Conservation (phyloP, 1,140 invertebrate genomes). For the Eubasilissa regina region DNA sequence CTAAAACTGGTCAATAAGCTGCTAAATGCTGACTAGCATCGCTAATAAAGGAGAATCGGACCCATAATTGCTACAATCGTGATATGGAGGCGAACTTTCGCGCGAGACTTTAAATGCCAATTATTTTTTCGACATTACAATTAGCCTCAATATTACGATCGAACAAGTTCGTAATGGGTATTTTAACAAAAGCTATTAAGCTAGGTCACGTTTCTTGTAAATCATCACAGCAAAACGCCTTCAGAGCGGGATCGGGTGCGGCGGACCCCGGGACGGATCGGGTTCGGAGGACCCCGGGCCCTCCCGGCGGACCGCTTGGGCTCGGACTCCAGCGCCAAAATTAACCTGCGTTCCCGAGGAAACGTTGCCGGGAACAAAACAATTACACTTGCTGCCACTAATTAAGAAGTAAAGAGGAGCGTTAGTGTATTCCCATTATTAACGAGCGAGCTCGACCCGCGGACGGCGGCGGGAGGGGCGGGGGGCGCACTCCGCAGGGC, state of each 20-base stretch:
- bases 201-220: slow-evolving; percentile 54
- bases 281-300: neutral
- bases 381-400: slow-evolving; percentile 60
- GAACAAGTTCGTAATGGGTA: slow-evolving; percentile 39
- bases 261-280: neutral
- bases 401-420: slow-evolving; percentile 60
- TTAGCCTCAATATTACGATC: slow-evolving; percentile 44
- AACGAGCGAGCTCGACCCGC: slow-evolving; percentile 42
- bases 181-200: slow-evolving; percentile 56
- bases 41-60: neutral
- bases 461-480: neutral
- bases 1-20: too few relatives aligned
- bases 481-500: slow-evolving; percentile 7
- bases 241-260: neutral
- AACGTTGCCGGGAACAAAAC: slow-evolving; percentile 54
- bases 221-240: slow-evolving; percentile 40
- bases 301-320: slow-evolving; percentile 33
- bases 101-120: slow-evolving; percentile 41
- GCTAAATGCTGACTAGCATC: too few relatives aligned
- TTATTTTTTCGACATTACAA: slow-evolving; percentile 48
- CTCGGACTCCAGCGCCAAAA: slow-evolving; percentile 36
- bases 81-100: slow-evolving; percentile 36
- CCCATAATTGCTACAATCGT: slow-evolving; percentile 32
- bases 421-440: slow-evolving; percentile 56
- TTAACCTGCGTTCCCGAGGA: slow-evolving; percentile 32